Base-by-base conservation (phyloP, 2,797 vertebrate genomes). In the Eulemur rubriventer region DNA sequence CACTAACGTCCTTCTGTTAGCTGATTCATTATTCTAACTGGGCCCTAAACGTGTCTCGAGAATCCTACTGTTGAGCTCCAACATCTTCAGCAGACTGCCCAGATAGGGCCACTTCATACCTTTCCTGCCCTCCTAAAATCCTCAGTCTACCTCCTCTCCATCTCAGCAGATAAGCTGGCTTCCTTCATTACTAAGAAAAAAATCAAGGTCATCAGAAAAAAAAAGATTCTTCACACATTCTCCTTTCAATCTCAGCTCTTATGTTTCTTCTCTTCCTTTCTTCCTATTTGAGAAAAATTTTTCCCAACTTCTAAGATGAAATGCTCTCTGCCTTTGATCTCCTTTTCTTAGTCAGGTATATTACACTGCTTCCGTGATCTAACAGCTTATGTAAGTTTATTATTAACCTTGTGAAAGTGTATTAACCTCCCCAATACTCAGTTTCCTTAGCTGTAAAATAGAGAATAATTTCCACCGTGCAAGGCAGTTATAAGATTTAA, bases 271-370 rank as follows among this genome's bases (percentile, higher is more conserved):
- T 89, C 69, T 83, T 80, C 38, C 33, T 89, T 80, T 76, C n/a
- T 86, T 70, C 61, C 65, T 75, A 63, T 41, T 81, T 72, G 20
- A 93, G 82, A 48, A 97, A 84, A 92, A 88, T 63, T 7, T 80
- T 86, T 89, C 43, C 43, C 79, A n/a, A 46, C 43, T 85, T 89
- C 69, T 78, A 67, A 78, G 61, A 65, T 43, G 38, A 72, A 95
- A 85, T 50, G 16, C 6, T 57, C 24, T 89, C 30, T 89, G 18
- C 16, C 78, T 85, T 50, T 41, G 75, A 69, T 35, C n/a, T 30
- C 8, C 67, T 59, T 94, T 87, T 67, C 69, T 86, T 65, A 81
- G n/a, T 33, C 59, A 76, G 57, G 41, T 63, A 20, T 35, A 18
- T 28, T 48, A 57, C 16, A 63, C 22, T 38, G 43, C 7, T 26